A percentile compares a stretch with the other conserved stretches of the same genome.
Evolutionary conservation across 2,113 vertebrate genomes (phyloP).

Genomic region (Apistogramma diplotaenia): DNA sequence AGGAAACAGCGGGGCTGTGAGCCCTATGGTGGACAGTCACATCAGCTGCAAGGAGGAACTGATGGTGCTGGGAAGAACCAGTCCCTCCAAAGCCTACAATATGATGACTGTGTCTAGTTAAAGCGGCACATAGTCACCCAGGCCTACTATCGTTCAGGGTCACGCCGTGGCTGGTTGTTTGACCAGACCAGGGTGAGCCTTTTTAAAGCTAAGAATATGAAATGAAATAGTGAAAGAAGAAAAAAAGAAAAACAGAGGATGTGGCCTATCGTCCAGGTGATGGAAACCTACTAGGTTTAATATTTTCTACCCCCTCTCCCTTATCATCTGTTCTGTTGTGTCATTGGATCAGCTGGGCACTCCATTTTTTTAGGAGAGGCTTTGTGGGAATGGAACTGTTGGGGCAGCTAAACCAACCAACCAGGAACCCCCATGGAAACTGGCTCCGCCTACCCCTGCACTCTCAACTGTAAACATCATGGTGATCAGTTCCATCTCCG

Average conservation of each 20-base stretch:
- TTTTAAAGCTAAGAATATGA: slow-evolving; percentile 79
- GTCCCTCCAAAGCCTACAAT: slow-evolving; percentile 96
- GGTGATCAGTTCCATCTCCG: slow-evolving; percentile 43
- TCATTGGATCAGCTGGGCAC: slow-evolving; percentile 88
- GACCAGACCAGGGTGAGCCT: slow-evolving; percentile 61
- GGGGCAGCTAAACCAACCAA: slow-evolving; percentile 74
- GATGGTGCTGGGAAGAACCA: slow-evolving; percentile 92
- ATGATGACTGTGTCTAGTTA: slow-evolving; percentile 99
- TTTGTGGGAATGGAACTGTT: slow-evolving; percentile 76
- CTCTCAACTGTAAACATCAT: slow-evolving; percentile 35
- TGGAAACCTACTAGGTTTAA: slow-evolving; percentile 86
- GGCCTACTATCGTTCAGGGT: slow-evolving; percentile 63
- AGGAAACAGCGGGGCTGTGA: slow-evolving; percentile 71
- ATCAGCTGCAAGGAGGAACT: slow-evolving; percentile 99
- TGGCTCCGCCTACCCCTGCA: background rate
- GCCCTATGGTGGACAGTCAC: slow-evolving; percentile 93
- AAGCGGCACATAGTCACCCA: slow-evolving; percentile 60
- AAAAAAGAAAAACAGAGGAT: slow-evolving; percentile 79
- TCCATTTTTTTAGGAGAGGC: slow-evolving; percentile 81
- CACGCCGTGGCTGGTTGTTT: slow-evolving; percentile 45
- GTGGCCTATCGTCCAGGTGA: slow-evolving; percentile 88
- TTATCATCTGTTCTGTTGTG: slow-evolving; percentile 71
- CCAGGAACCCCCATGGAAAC: slow-evolving; percentile 31
- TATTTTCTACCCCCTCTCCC: slow-evolving; percentile 49
- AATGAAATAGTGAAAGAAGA: slow-evolving; percentile 72